These are phyloP conservation scores for Centrocercus urophasianus DNA, from an alignment of 2,113 vertebrate species.

Conservation along the genomic window DNA sequence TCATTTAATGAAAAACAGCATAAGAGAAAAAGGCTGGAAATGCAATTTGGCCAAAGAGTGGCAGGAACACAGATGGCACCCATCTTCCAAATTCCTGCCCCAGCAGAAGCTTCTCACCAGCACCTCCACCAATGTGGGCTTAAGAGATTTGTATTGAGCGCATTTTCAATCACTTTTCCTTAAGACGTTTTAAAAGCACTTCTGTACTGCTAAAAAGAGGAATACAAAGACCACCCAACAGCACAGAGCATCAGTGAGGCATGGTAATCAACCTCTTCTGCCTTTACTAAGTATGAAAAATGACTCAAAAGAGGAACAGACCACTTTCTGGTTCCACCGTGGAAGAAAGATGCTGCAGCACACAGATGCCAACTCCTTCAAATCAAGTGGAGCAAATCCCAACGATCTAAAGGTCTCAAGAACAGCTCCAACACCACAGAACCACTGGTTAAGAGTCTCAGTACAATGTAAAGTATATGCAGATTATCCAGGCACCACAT, in stretches of 20 bases:
- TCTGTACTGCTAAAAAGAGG: not conserved
- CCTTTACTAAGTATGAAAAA: not conserved
- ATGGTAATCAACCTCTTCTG: not conserved
- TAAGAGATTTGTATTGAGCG: constrained; percentile 9
- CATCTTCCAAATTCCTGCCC: not conserved
- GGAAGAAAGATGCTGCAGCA: not conserved
- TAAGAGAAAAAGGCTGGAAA: not conserved
- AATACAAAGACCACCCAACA: not conserved
- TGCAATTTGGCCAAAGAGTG: not conserved
- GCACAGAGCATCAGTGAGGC: not conserved
- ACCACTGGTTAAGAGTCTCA: not conserved
- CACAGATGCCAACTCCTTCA: not conserved
- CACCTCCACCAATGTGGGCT: not conserved
- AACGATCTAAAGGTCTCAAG: not conserved
- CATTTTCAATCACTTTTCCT: not conserved
- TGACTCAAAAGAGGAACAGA: not conserved
- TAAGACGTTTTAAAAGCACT: constrained; percentile 36
- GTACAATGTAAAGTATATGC: not conserved
- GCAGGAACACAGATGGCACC: constrained; percentile 20
- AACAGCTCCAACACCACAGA: not conserved
- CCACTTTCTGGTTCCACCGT: not conserved
- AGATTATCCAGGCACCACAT: accelerated
- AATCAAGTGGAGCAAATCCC: accelerated
- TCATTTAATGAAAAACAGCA: not conserved
- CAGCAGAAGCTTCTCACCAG: not conserved